These are phyloP conservation scores for Eulemur rubriventer DNA, from an alignment of 2,797 vertebrate genomes.

Conservation along the genomic window DNA sequence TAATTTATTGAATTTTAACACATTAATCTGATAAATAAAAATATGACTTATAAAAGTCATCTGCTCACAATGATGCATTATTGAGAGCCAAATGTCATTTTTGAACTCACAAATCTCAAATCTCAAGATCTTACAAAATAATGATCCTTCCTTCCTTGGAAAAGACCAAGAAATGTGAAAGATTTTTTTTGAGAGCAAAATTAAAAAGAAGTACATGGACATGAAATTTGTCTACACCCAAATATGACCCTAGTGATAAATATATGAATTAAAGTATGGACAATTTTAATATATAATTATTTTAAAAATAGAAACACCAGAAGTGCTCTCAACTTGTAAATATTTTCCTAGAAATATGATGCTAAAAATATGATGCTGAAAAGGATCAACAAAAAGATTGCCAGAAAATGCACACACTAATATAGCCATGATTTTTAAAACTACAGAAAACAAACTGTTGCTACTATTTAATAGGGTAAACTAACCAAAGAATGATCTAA, in stretches of 20 bases:
- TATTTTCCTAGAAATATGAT: not conserved
- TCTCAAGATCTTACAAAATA: not conserved
- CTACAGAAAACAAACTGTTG: not conserved
- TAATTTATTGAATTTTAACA: not conserved
- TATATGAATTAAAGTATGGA: not conserved
- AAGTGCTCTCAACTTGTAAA: not conserved
- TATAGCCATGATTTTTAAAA: not conserved
- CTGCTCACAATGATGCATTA: not conserved
- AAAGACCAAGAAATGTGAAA: not conserved
- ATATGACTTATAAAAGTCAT: not conserved
- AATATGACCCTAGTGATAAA: not conserved
- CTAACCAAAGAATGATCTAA: not conserved
- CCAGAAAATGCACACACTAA: not conserved
- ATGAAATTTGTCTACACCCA: not conserved
- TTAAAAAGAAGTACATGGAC: not conserved
- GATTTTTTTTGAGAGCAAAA: not conserved
- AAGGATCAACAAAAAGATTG: not conserved
- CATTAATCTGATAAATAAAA: not conserved
- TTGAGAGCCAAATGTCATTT: not conserved
- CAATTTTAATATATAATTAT: not conserved
- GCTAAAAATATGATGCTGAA: not conserved
- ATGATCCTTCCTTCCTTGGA: not conserved
- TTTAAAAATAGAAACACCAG: not conserved
- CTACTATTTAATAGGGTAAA: not conserved
- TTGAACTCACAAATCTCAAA: not conserved